Evolutionary conservation across 1,140 invertebrate genomes (phyloP).

Genomic region (Procambarus virginalis): DNA sequence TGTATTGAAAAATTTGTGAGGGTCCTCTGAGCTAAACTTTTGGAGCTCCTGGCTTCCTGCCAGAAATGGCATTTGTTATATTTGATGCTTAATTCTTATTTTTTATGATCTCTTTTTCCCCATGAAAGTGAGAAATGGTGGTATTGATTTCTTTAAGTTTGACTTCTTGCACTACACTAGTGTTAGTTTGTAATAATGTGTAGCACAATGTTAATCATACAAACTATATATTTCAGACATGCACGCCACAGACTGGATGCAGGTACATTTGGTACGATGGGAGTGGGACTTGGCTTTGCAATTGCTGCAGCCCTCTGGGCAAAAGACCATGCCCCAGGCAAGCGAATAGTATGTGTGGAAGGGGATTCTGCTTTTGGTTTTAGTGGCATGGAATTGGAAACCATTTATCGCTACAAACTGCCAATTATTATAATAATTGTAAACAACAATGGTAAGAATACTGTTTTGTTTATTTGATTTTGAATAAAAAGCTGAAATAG

Average conservation of each 20-base stretch:
- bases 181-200: no score
- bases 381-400: slow-evolving; percentile 98
- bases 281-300: slow-evolving; percentile 94
- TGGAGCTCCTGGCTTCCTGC: no score
- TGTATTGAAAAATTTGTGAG: no score
- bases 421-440: slow-evolving; percentile 93
- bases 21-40: no score
- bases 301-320: slow-evolving; percentile 94
- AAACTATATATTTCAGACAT: slow-evolving; percentile 4
- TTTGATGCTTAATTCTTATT: no score
- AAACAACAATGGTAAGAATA: slow-evolving; percentile 91
- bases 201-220: no score
- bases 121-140: no score
- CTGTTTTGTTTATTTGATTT: not conserved
- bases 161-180: no score
- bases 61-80: no score
- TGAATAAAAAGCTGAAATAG: no score
- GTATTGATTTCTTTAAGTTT: no score
- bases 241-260: slow-evolving; percentile 65
- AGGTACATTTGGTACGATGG: slow-evolving; percentile 96
- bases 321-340: slow-evolving; percentile 84
- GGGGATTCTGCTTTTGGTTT: slow-evolving; percentile 98
- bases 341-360: slow-evolving; percentile 89
- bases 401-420: slow-evolving; percentile 91
- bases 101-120: no score